phyloP scores from a whole-genome alignment of 2,113 vertebrate genomes.

The Gobiocypris rarus region DNA sequence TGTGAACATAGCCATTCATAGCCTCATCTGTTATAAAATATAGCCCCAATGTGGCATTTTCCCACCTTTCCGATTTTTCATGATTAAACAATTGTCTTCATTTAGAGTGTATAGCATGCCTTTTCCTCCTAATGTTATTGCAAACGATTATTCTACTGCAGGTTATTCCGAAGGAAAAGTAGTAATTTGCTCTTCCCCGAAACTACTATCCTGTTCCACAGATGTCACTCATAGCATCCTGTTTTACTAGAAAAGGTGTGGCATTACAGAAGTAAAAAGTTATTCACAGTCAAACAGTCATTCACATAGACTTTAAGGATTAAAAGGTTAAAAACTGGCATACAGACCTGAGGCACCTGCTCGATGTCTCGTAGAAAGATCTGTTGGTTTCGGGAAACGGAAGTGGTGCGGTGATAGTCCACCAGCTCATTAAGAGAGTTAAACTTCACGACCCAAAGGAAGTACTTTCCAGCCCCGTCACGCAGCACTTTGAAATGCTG shows the following conservation, averaged over 20 bases:
- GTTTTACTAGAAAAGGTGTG: not conserved
- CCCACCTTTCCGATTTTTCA: no score
- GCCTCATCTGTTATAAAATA: no score
- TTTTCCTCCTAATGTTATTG: not conserved
- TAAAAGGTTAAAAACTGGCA: not conserved
- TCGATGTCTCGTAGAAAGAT: conserved; percentile 99
- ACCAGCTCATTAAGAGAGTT: conserved; percentile 98
- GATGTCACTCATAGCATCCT: not conserved
- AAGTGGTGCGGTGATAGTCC: conserved; percentile 97
- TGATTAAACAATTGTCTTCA: no score
- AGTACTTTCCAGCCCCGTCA: conserved; percentile 97
- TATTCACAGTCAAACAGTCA: no score
- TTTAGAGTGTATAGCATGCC: not conserved
- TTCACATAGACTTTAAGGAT: not conserved
- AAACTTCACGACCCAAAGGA: conserved; percentile 99
- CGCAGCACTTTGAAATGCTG: conserved; percentile 99
- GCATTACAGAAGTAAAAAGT: not conserved
- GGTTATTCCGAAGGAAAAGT: not conserved
- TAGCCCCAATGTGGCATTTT: no score
- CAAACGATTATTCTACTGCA: not conserved
- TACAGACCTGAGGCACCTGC: conserved; percentile 93
- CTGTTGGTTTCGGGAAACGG: conserved; percentile 98
- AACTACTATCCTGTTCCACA: not conserved
- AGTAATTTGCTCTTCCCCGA: not conserved
- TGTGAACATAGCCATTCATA: no score